Conservation (phyloP, 2,888 invertebrate genomes). For the Idaea straminata region DNA sequence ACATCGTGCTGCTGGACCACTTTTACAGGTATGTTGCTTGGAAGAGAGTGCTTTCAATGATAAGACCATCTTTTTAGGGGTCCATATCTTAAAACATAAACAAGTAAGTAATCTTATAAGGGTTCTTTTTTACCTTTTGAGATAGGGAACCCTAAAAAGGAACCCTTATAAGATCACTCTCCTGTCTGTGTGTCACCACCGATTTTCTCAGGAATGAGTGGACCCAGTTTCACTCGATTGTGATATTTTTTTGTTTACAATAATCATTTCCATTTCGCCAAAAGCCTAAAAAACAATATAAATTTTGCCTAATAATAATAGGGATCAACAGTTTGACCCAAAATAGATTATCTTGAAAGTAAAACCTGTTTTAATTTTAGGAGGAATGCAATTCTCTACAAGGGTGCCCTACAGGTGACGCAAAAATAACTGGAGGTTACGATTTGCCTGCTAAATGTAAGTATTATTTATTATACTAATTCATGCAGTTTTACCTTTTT, state of each 20-base stretch:
- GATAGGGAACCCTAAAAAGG: no score
- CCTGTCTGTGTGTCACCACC: no score
- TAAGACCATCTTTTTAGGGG: background rate
- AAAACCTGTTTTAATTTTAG: slow-evolving; percentile 36
- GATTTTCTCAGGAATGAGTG: background rate
- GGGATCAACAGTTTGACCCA: background rate
- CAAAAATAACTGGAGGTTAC: slow-evolving; percentile 91
- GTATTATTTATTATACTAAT: slow-evolving; percentile 38
- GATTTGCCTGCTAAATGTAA: slow-evolving; percentile 91
- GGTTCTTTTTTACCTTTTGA: no score
- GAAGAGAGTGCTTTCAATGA: background rate
- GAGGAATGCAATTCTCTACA: slow-evolving; percentile 85
- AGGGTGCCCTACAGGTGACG: slow-evolving; percentile 90
- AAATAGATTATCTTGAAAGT: background rate
- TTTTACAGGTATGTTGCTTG: slow-evolving; percentile 64
- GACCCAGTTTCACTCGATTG: background rate
- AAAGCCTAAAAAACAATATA: no score
- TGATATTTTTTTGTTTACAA: no score
- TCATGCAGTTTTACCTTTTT: no score
- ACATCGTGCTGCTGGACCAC: slow-evolving; percentile 88
- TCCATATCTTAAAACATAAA: background rate
- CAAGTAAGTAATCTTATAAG: background rate
- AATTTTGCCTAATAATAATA: background rate
- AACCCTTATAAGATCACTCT: no score
- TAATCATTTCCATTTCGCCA: no score